Conservation (phyloP, 1,140 invertebrate genomes). For the Drosophila yakuba region DNA sequence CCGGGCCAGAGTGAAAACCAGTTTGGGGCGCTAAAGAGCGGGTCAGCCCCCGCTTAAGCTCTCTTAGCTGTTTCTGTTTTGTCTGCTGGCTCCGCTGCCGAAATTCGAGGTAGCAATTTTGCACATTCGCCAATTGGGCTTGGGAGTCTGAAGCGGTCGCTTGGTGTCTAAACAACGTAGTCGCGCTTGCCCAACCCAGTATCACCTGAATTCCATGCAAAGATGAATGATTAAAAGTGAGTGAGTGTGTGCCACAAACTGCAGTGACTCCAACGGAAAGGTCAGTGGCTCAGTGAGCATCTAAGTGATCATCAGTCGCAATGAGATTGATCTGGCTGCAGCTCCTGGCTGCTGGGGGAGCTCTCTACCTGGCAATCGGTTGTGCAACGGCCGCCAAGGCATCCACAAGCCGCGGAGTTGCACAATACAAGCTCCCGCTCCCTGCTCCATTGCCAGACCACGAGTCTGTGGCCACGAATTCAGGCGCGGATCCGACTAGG, state of each 20-base stretch:
- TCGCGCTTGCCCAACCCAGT: conserved; percentile 32
- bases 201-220: not conserved
- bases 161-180: conserved; percentile 60
- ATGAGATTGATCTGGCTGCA: conserved; percentile 64
- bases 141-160: conserved; percentile 56
- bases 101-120: conserved; percentile 50
- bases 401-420: conserved; percentile 57
- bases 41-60: conserved; percentile 56
- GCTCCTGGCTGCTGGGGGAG: conserved; percentile 51
- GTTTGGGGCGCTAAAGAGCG: conserved; percentile 56
- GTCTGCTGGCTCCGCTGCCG: conserved; percentile 49
- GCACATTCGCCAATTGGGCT: conserved; percentile 67
- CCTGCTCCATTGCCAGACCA: conserved; percentile 31
- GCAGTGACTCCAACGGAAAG: conserved; percentile 17
- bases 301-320: conserved; percentile 23
- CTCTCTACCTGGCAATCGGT: conserved; percentile 41
- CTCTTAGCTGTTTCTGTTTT: conserved; percentile 47
- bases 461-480: conserved; percentile 17
- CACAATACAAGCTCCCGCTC: conserved; percentile 68
- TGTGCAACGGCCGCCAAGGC: conserved; percentile 67
- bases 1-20: conserved; percentile 36
- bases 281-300: conserved; percentile 44
- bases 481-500: conserved; percentile 23
- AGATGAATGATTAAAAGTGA: conserved; percentile 39
- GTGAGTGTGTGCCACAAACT: conserved; percentile 29